These are phyloP conservation scores for Geodia barretti DNA, from an alignment of 37 sponge, comb jelly and placozoan genomes.

Conservation along the genomic window DNA sequence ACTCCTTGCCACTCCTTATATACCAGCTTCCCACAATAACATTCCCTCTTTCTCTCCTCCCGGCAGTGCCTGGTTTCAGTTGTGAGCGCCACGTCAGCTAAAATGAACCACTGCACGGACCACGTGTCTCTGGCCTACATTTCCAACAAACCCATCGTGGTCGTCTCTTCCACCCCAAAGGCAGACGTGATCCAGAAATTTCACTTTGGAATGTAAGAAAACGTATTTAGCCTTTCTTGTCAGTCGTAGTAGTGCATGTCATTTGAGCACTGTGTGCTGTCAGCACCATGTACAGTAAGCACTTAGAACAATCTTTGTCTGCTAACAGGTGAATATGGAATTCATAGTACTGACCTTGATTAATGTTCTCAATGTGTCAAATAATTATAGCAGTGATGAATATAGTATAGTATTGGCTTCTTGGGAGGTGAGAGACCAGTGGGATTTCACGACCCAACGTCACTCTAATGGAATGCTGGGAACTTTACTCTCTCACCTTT, in stretches of 20 bases:
- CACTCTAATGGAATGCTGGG: not conserved
- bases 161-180: constrained; percentile 35
- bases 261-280: no score
- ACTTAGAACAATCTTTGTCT: constrained; percentile 29
- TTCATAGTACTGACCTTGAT: no score
- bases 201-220: constrained; percentile 74
- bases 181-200: constrained; percentile 29
- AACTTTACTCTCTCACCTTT: not conserved
- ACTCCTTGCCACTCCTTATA: not conserved
- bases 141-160: constrained; percentile 90
- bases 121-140: constrained; percentile 90
- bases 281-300: not conserved
- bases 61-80: constrained; percentile 56
- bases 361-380: no score
- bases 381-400: no score
- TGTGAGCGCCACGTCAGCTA: constrained; percentile 67
- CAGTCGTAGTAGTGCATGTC: no score
- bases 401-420: no score
- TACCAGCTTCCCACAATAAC: not conserved
- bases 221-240: no score
- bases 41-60: constrained; percentile 3
- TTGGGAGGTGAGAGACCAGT: no score
- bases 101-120: constrained; percentile 67
- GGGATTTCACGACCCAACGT: no score
- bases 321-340: no score